Base-by-base conservation (phyloP, 2,888 invertebrate genomes). In the Parochlus steinenii region DNA sequence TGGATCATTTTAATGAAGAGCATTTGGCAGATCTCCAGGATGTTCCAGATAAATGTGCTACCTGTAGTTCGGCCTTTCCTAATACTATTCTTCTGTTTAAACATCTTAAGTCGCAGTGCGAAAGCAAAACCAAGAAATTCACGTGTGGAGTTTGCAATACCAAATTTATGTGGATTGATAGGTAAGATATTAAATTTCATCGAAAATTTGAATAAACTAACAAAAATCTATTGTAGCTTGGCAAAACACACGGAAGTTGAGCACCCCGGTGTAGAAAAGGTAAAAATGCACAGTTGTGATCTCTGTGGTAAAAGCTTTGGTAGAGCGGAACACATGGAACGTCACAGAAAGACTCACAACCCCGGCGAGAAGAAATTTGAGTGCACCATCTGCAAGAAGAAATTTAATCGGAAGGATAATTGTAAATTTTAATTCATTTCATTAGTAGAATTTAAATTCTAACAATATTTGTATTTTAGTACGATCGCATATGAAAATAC, bases 281-380 rank as follows among this genome's bases (percentile, higher is more conserved):
- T 56, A 6, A 52, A 55, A 25, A 58, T 58, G 33, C 60, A 62
- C 43, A 62, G 67, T 30, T 77, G 76, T 49, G 63, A 65, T 19
- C 65, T 66, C 5, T 77, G 77, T 46, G 67, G 65, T 19, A 71
- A 71, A 50, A 62, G 64, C 5, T 77, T 76, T 53, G 63, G 45
- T 50, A 72, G 74, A 52, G 67, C 69, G 32, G 74, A 74, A 43
- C 65, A 70, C 46, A 57, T 77, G 7, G 67, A 68, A 1, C 65
- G 71, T 33, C 77, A 77, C 51, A 64, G 65, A 15, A 70, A 69
- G 45, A 57, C 67, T n/a, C 75, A 76, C 49, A 60, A 63, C 46
- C 63, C 63, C 1, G 52, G 57, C 26, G 63, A 62, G 34, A 66
- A 66, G 41, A 55, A 58, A 30, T 69, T 62, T 42, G 62, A 69